These are phyloP conservation scores for Kryptopterus vitreolus DNA, from an alignment of 2,797 vertebrate genomes.

Conservation along the genomic window DNA sequence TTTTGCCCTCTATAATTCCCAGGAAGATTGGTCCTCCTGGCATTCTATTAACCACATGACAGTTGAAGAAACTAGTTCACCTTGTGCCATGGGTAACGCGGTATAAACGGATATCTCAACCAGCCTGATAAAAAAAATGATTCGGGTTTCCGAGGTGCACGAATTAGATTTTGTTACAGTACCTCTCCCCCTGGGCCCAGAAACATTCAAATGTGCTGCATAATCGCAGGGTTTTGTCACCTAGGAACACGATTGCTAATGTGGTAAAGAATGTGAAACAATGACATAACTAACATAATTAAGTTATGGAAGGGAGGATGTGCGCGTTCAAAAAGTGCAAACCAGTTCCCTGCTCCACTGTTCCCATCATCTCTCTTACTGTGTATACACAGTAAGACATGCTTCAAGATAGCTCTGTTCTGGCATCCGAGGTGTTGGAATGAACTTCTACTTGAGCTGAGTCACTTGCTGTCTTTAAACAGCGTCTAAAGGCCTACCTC, in stretches of 20 bases:
- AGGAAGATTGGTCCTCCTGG: background rate
- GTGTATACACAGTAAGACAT: too few relatives aligned
- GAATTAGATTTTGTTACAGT: constrained; percentile 3
- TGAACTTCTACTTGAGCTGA: too few relatives aligned
- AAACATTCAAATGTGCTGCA: background rate
- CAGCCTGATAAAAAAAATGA: background rate
- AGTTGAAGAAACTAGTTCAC: background rate
- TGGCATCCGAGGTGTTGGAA: too few relatives aligned
- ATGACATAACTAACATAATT: background rate
- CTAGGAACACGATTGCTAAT: background rate
- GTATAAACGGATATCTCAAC: constrained; percentile 2
- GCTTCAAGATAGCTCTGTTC: too few relatives aligned
- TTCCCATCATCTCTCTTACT: too few relatives aligned
- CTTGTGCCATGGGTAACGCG: background rate
- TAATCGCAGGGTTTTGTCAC: background rate
- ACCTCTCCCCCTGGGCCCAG: background rate
- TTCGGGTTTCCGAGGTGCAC: background rate
- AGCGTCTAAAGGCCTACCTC: too few relatives aligned
- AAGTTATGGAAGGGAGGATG: background rate
- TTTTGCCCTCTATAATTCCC: background rate
- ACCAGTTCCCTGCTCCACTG: background rate
- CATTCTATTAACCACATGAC: background rate
- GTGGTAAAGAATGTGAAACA: background rate
- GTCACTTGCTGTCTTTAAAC: too few relatives aligned
- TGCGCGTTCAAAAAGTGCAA: background rate